A percentile compares a stretch with the other conserved stretches of the same genome.
phyloP scores from a whole-genome alignment of 2,888 invertebrate species.

The Latrodectus elegans region DNA sequence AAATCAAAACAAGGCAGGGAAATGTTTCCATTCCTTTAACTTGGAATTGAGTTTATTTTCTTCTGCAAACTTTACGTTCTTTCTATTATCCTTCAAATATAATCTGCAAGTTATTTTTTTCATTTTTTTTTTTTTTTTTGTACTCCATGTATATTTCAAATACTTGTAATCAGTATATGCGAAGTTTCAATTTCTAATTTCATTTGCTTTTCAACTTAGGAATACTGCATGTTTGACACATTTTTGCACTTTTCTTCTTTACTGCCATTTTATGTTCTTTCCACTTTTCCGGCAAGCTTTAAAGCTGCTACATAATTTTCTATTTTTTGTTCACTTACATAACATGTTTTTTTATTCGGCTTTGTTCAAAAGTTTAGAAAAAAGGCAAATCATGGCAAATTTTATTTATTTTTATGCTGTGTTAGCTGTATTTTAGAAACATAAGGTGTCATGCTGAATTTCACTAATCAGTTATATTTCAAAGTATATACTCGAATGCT shows the following conservation, averaged over 20 bases:
- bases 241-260: not conserved
- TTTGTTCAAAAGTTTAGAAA: too few species aligned
- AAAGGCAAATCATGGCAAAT: too few species aligned
- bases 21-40: slow-evolving; percentile 22
- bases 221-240: slow-evolving; percentile 4
- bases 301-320: not conserved
- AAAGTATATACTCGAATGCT: too few species aligned
- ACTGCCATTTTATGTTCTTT: not conserved
- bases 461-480: too few species aligned
- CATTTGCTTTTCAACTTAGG: slow-evolving; percentile 21
- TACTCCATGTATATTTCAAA: not conserved
- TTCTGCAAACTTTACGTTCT: slow-evolving; percentile 19
- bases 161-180: slow-evolving; percentile 48
- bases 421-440: too few species aligned
- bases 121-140: slow-evolving; percentile 1
- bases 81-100: slow-evolving; percentile 26
- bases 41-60: slow-evolving; percentile 55
- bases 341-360: not conserved
- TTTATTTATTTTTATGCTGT: too few species aligned
- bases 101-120: slow-evolving; percentile 3
- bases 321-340: not conserved
- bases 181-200: slow-evolving; percentile 60
- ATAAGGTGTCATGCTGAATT: too few species aligned
- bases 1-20: slow-evolving; percentile 48
- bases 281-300: not conserved